Evolutionary conservation across 2,888 invertebrate genomes (phyloP).

Genomic region (Pogonocherus hispidulus): DNA sequence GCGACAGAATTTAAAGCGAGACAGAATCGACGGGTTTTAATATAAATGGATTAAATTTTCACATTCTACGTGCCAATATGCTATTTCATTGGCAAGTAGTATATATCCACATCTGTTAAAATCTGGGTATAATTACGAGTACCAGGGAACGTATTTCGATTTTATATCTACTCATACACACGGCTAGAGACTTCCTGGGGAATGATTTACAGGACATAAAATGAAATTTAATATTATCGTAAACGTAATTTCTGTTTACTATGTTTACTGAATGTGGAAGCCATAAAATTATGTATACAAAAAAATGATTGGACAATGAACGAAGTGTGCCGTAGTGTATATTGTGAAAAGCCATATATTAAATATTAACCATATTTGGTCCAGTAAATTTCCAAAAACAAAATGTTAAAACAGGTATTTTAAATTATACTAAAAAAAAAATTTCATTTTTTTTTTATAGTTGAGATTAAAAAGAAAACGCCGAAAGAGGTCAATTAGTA

Average conservation of each 20-base stretch:
- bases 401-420: too few species aligned
- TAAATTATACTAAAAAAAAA: too few species aligned
- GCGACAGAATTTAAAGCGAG: too few species aligned
- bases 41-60: too few species aligned
- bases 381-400: too few species aligned
- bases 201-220: slow-evolving; percentile 15
- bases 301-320: neutral
- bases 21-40: too few species aligned
- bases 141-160: neutral
- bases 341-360: neutral
- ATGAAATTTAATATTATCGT: neutral
- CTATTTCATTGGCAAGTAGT: neutral
- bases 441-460: too few species aligned
- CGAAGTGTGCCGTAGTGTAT: neutral
- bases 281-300: neutral
- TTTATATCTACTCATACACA: neutral
- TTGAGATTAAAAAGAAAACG: too few species aligned
- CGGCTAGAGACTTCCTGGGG: neutral
- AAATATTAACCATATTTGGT: too few species aligned
- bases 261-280: neutral
- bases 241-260: neutral
- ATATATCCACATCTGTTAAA: neutral
- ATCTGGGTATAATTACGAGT: neutral
- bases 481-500: too few species aligned
- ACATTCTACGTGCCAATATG: neutral